A percentile compares a stretch with the other conserved stretches of the same genome.
Conservation (phyloP, 1,140 invertebrate species). For the Heliconius eleuchia region DNA sequence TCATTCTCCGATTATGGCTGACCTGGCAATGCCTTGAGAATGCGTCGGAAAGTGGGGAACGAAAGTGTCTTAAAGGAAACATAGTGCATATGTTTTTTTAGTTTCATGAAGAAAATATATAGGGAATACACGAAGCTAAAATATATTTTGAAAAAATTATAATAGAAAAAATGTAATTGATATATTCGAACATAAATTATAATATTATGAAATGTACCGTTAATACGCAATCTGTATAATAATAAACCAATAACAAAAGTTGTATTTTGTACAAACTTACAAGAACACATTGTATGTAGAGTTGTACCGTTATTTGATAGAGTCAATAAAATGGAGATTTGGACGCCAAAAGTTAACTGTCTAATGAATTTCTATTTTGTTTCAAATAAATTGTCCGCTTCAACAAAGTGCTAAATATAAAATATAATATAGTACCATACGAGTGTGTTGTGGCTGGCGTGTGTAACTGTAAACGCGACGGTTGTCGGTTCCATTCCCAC, state of each 20-base stretch:
- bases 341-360: conserved; percentile 21
- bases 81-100: too few species aligned
- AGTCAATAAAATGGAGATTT: conserved; percentile 20
- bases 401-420: neutral
- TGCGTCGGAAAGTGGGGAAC: too few species aligned
- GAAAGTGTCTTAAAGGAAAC: too few species aligned
- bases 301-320: conserved; percentile 20
- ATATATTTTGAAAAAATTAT: too few species aligned
- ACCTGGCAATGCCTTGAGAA: too few species aligned
- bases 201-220: neutral
- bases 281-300: conserved; percentile 16
- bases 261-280: conserved; percentile 4
- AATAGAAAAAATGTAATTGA: neutral
- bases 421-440: neutral
- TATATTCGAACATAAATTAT: neutral
- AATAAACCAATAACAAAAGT: conserved; percentile 3
- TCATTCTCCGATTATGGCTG: too few species aligned
- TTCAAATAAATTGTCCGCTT: conserved; percentile 1
- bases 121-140: too few species aligned
- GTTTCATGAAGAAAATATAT: too few species aligned
- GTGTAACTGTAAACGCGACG: too few species aligned
- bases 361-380: conserved; percentile 15
- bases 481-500: neutral
- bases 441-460: too few species aligned
- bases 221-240: neutral